Evolutionary conservation across 2,113 vertebrate genomes (phyloP).

Genomic region (Bothrops jararaca): DNA sequence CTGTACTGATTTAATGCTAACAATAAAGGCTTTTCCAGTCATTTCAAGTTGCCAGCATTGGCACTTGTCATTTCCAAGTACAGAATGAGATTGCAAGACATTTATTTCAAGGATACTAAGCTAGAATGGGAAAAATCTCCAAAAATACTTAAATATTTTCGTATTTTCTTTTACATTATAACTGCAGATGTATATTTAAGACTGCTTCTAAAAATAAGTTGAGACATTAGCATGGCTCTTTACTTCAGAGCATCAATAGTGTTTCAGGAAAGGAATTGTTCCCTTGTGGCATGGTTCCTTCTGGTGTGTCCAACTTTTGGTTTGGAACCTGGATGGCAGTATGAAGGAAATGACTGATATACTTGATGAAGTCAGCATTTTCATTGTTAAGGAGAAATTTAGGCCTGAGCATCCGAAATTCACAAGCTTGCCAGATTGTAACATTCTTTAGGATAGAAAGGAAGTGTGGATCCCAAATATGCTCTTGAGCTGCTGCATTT

Average conservation of each 20-base stretch:
- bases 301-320: neutral
- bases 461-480: neutral
- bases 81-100: neutral
- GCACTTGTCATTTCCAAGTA: neutral
- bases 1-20: neutral
- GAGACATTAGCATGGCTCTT: neutral
- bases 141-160: neutral
- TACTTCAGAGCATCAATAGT: neutral
- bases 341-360: conserved; percentile 6
- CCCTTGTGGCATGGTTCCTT: neutral
- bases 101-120: neutral
- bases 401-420: neutral
- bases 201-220: neutral
- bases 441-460: neutral
- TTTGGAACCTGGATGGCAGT: neutral
- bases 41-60: neutral
- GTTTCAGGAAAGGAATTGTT: neutral
- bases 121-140: neutral
- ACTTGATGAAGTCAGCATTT: neutral
- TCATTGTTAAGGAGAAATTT: neutral
- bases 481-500: neutral
- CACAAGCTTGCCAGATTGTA: neutral
- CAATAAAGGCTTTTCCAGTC: neutral
- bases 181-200: neutral
- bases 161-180: neutral